Conservation (phyloP, 2,797 vertebrate species). For the Semotilus atromaculatus region DNA sequence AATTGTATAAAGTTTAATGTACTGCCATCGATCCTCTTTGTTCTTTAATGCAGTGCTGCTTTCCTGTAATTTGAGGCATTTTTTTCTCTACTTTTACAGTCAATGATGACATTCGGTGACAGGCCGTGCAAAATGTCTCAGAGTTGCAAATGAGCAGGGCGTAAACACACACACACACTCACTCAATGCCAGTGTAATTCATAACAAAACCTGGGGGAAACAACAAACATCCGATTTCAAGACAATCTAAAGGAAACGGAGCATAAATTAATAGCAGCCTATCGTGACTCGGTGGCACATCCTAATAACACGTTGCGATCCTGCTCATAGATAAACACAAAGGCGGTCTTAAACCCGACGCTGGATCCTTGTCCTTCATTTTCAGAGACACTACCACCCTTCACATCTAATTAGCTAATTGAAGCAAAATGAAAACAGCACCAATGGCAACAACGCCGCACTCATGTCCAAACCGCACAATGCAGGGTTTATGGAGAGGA, state of each 20-base stretch:
- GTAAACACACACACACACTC: neutral
- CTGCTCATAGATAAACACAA: conserved; percentile 64
- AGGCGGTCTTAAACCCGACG: conserved; percentile 67
- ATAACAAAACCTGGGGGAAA: neutral
- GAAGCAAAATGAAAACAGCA: conserved; percentile 80
- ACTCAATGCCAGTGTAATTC: conserved; percentile 5
- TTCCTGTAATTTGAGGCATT: conserved; percentile 86
- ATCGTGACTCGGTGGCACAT: conserved; percentile 46
- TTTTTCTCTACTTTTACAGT: conserved; percentile 72
- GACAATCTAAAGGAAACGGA: conserved; percentile 13
- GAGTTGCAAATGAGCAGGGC: conserved; percentile 50
- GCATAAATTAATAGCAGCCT: conserved; percentile 53
- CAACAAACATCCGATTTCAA: conserved; percentile 9
- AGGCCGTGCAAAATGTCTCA: conserved; percentile 66
- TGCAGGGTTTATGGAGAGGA: conserved; percentile 71
- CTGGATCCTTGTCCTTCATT: conserved; percentile 75
- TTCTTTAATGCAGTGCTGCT: conserved; percentile 88
- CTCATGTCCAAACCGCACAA: conserved; percentile 75
- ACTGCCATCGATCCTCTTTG: conserved; percentile 87
- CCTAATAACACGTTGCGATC: conserved; percentile 50
- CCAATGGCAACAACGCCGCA: conserved; percentile 74
- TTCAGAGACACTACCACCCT: conserved; percentile 71
- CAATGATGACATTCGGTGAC: conserved; percentile 83
- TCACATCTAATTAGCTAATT: conserved; percentile 83
- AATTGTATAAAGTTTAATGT: conserved; percentile 89